These are phyloP conservation scores for Cantharis rustica DNA, from an alignment of 2,888 invertebrate genomes.

Conservation along the genomic window DNA sequence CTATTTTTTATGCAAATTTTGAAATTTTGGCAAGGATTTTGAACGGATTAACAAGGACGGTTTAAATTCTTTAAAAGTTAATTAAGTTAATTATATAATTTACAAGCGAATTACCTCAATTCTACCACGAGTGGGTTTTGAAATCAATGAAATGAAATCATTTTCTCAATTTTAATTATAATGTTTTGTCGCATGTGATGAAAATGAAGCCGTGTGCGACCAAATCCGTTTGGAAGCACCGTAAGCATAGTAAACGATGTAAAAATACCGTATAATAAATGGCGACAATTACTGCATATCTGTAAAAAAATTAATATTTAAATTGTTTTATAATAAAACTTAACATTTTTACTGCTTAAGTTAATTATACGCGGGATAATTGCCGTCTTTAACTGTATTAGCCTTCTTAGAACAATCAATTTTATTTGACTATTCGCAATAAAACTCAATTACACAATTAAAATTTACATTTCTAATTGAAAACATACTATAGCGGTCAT, in stretches of 20 bases:
- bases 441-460: too few relatives aligned
- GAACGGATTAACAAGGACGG: background rate
- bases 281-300: constrained; percentile 4
- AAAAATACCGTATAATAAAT: constrained; percentile 19
- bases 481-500: too few relatives aligned
- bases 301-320: background rate
- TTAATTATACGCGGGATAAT: background rate
- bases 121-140: background rate
- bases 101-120: background rate
- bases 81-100: background rate
- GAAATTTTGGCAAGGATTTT: background rate
- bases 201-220: background rate
- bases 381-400: background rate
- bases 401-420: background rate
- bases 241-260: constrained; percentile 16
- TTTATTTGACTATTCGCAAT: background rate
- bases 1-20: background rate
- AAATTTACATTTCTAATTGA: too few relatives aligned
- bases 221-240: constrained; percentile 23
- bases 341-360: background rate
- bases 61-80: background rate
- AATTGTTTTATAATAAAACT: background rate
- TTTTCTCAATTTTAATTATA: background rate
- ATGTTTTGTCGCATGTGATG: background rate
- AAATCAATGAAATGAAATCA: background rate